Conservation (phyloP, 2,113 vertebrate genomes). For the Thalassarche chlororhynchos region DNA sequence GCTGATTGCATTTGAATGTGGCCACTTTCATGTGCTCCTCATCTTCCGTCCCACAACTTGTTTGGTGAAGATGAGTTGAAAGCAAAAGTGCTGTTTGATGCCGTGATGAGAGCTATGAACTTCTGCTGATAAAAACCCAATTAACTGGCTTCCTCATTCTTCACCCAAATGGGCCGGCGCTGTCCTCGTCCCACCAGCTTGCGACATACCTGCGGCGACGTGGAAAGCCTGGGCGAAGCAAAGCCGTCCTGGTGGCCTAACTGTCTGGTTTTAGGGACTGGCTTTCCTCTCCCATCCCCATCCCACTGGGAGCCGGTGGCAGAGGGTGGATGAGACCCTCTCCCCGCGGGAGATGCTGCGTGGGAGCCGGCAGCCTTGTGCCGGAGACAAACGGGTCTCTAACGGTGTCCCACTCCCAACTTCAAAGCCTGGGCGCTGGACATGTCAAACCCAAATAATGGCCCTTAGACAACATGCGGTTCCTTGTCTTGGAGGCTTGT, state of each 20-base stretch:
- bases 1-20: conserved; percentile 42
- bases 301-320: background rate
- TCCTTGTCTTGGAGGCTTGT: conserved; percentile 60
- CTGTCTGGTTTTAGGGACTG: background rate
- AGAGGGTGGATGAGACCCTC: background rate
- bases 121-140: conserved; percentile 40
- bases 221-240: background rate
- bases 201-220: rapidly evolving
- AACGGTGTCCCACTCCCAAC: conserved; percentile 5
- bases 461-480: conserved; percentile 30
- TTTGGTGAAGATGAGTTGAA: conserved; percentile 46
- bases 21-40: conserved; percentile 55
- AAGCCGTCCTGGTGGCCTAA: background rate
- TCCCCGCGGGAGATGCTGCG: background rate
- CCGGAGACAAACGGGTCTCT: background rate
- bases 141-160: conserved; percentile 41
- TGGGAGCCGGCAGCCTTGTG: background rate
- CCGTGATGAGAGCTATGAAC: background rate
- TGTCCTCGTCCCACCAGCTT: background rate
- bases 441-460: conserved; percentile 58
- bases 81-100: conserved; percentile 46
- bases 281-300: background rate
- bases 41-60: conserved; percentile 24
- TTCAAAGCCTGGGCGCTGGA: conserved; percentile 39
- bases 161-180: background rate